Conservation (phyloP, 2,888 invertebrate genomes). For the Noctua fimbriata region DNA sequence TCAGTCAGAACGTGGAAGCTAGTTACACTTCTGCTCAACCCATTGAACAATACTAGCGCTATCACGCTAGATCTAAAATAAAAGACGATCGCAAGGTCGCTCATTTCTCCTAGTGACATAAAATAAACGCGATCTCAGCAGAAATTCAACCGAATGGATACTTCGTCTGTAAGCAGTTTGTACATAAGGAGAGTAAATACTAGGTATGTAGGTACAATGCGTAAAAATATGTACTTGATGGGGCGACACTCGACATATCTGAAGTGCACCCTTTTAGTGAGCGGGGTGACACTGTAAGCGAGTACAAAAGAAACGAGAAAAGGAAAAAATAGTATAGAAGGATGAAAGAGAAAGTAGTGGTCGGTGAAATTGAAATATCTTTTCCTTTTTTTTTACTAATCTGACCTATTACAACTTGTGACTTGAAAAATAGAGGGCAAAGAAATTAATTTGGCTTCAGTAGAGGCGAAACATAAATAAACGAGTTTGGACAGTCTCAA, state of each 20-base stretch:
- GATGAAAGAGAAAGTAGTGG: not conserved
- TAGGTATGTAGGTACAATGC: conserved; percentile 21
- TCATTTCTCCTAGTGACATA: conserved; percentile 12
- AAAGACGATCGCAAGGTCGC: conserved; percentile 6
- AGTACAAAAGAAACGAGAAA: not conserved
- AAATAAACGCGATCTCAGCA: conserved; percentile 30
- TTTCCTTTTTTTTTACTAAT: not conserved
- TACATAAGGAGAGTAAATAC: conserved; percentile 40
- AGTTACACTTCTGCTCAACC: not conserved
- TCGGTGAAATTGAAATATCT: too few relatives aligned
- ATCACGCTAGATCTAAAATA: conserved; percentile 3
- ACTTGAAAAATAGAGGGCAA: not conserved
- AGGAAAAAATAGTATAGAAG: not conserved
- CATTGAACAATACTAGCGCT: not conserved
- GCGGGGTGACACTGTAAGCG: conserved; percentile 32
- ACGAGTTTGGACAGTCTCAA: not conserved
- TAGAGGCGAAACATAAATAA: not conserved
- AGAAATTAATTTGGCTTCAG: not conserved
- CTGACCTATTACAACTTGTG: not conserved
- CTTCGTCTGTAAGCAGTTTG: not conserved
- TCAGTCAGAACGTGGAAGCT: not conserved
- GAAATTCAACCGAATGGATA: conserved; percentile 24
- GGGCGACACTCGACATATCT: conserved; percentile 49
- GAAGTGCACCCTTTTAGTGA: conserved; percentile 67
- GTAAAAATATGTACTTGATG: conserved; percentile 55